Base-by-base conservation (phyloP, 2,797 vertebrate species). In the Coregonus suidteri region DNA sequence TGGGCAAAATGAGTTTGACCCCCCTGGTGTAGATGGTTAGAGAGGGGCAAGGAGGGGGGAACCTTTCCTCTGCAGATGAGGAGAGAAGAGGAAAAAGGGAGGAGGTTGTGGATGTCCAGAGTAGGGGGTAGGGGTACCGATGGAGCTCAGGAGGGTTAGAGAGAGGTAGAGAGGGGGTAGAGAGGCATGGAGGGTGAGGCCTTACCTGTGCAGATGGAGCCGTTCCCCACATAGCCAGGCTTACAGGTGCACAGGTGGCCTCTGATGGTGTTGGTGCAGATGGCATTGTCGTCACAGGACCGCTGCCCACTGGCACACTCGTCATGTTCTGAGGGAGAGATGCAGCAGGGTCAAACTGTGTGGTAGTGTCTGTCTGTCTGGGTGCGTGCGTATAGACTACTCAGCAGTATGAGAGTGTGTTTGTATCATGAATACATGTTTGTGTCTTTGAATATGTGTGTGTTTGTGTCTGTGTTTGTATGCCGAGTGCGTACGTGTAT, bases 231-330 rank as follows among this genome's bases (percentile, higher is more conserved):
- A 0, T 96, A 97, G 47, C 97, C 97, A 0, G 97, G 97, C 83
- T 97, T 97, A 91, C 97, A 98, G 92, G 96, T 98, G 83, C 97
- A 98, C 93, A 95, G 95, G 83, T 98, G 97, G 74, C 97, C 97
- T 84, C 94, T 91, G 88, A 98, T 92, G 25, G 96, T 96, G 90
- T 97, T 98, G 53, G 96, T 96, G 85, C 97, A 98, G 93, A 98
- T 97, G 81, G 97, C 96, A 0, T 96, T 97, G 83, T 94, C 91
- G 41, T 98, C 96, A 78, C 97, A 98, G 81, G 83, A 90, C 83
- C 93, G 95, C 81, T 90, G 91, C 75, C 91, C 77, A 0, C 90
- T 93, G 83, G 94, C 92, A 67, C 97, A 98, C 81, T 98, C 96
- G 13, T 98, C 96, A 0, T 95, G 96, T 83, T 98, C 97, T 98